Evolutionary conservation across 2,113 vertebrate genomes (phyloP).

Genomic region (Passer domesticus): DNA sequence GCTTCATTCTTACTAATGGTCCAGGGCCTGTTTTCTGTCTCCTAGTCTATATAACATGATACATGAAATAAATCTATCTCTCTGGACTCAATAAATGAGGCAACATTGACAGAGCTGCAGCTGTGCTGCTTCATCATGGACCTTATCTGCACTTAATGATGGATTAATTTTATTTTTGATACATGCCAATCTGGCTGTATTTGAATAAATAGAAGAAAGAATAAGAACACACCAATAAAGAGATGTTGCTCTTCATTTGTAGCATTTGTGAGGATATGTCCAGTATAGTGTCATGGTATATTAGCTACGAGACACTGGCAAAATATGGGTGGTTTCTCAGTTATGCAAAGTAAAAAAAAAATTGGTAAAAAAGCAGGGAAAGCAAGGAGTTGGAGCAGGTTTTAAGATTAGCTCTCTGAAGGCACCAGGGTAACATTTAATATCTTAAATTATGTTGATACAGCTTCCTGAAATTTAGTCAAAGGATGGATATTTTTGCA

Average conservation of each 20-base stretch:
- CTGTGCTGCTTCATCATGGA: not conserved
- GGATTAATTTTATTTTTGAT: not conserved
- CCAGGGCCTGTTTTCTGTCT: not conserved
- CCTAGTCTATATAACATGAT: not conserved
- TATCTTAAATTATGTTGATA: constrained; percentile 6
- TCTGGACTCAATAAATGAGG: not conserved
- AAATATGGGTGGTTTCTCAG: not conserved
- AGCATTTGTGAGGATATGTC: not conserved
- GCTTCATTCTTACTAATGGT: not conserved
- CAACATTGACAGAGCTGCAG: not conserved
- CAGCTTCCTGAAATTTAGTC: not conserved
- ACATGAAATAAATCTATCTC: not conserved
- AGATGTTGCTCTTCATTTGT: not conserved
- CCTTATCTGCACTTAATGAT: not conserved
- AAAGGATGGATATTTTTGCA: constrained; percentile 18
- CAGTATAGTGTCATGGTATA: not conserved
- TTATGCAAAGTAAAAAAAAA: not conserved
- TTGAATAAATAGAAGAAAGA: not conserved
- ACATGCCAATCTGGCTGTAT: not conserved
- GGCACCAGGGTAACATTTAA: not conserved
- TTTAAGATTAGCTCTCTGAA: not conserved
- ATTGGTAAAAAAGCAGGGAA: not conserved
- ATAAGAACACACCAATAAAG: not conserved
- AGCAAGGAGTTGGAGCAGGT: not conserved
- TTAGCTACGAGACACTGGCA: not conserved